Percentiles rank a stretch among this genome's conserved stretches.
These are phyloP conservation scores for Aldrovandia affinis DNA, from an alignment of 2,797 vertebrate genomes.

Conservation along the genomic window DNA sequence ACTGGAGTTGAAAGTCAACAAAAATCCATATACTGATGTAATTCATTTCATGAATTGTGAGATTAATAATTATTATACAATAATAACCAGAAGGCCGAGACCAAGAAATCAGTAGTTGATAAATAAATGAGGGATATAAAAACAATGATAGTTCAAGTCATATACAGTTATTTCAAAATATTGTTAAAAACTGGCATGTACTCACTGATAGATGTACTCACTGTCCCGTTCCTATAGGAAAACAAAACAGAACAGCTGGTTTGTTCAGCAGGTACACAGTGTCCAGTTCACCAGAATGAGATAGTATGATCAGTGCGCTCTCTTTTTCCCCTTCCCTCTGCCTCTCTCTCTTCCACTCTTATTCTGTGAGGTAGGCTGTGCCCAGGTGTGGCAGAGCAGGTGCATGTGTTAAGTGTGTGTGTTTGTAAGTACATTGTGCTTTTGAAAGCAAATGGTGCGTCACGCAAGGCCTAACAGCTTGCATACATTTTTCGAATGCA, in stretches of 20 bases:
- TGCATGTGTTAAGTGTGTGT: constrained; percentile 1
- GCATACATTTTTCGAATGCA: background rate
- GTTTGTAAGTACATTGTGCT: background rate
- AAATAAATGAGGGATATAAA: background rate
- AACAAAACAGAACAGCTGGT: background rate
- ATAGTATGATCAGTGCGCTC: background rate
- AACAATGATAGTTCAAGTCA: no score
- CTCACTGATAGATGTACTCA: constrained; percentile 37
- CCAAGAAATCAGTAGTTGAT: no score
- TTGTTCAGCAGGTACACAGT: background rate
- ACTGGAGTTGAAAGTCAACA: background rate
- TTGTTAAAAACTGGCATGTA: background rate
- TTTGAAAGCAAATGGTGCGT: background rate
- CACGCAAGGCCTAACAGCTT: background rate
- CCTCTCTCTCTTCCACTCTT: constrained; percentile 29
- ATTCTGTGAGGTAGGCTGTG: constrained; percentile 42
- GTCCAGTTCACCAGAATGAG: background rate
- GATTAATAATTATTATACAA: background rate
- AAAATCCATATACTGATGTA: background rate
- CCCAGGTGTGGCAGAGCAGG: constrained; percentile 18
- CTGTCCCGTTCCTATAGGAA: constrained; percentile 1
- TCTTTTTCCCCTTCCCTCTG: constrained; percentile 15
- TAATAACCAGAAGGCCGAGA: background rate
- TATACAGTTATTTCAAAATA: no score
- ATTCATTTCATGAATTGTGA: background rate